Evolutionary conservation across 37 sponge, comb jelly and placozoan genomes (phyloP).

Genomic region (Beroe forskalii): DNA sequence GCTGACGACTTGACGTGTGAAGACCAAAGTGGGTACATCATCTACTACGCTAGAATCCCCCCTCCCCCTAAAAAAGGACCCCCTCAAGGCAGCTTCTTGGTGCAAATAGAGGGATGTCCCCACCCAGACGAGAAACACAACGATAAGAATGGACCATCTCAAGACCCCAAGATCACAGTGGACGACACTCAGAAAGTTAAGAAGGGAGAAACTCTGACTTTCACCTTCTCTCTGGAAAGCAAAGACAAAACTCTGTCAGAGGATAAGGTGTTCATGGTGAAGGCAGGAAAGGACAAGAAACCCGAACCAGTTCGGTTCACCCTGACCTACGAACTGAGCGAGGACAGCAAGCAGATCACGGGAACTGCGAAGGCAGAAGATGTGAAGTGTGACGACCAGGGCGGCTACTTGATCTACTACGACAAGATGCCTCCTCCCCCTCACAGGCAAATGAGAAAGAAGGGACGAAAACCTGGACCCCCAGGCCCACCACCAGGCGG

Average conservation of each 20-base stretch:
- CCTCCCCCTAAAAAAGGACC: conserved; percentile 13
- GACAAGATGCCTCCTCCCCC: background rate
- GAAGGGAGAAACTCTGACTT: background rate
- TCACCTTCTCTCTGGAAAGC: background rate
- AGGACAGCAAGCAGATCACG: background rate
- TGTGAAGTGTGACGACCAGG: background rate
- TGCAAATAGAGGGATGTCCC: conserved; percentile 19
- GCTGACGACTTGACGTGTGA: conserved; percentile 23
- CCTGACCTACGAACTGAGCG: background rate
- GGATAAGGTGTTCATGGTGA: background rate
- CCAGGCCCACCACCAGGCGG: background rate
- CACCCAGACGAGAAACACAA: background rate
- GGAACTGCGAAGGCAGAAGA: background rate
- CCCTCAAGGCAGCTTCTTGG: conserved; percentile 27
- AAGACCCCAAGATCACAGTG: background rate
- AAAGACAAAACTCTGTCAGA: background rate
- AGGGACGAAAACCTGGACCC: background rate
- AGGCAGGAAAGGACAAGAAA: background rate
- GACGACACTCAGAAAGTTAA: background rate
- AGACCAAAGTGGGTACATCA: conserved; percentile 26
- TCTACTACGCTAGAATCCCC: conserved; percentile 47
- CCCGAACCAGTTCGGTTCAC: background rate
- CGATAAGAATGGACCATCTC: background rate
- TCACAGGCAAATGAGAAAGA: background rate
- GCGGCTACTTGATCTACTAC: conserved; percentile 24